A percentile compares a stretch with the other conserved stretches of the same genome.
Conservation (phyloP, 2,888 invertebrate species). For the Pocota personata region DNA sequence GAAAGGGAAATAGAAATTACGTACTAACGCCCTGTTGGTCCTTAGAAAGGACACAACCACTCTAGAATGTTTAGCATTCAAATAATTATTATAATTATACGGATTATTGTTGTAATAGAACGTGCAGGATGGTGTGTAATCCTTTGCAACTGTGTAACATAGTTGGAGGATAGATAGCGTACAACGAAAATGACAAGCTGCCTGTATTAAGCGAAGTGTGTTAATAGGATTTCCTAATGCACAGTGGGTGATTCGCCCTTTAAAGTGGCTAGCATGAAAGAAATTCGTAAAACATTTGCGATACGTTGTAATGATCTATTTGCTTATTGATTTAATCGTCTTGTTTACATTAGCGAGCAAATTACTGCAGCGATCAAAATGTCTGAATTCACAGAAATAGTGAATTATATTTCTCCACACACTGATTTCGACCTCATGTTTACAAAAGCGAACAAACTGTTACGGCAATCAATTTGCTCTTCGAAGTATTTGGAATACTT, state of each 20-base stretch:
- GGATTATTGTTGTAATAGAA: slow-evolving; percentile 12
- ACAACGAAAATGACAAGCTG: neutral
- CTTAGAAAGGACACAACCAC: neutral
- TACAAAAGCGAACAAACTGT: no score
- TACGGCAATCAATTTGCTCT: no score
- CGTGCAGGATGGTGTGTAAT: neutral
- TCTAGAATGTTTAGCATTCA: slow-evolving; percentile 35
- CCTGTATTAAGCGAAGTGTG: slow-evolving; percentile 1
- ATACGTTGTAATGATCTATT: no score
- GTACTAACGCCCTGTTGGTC: slow-evolving; percentile 2
- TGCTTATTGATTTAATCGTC: no score
- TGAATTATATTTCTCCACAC: no score
- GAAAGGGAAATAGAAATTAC: neutral
- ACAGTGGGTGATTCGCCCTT: neutral
- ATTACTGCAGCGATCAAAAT: no score
- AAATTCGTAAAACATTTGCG: neutral
- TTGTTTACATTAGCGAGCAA: neutral
- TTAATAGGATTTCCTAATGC: slow-evolving; percentile 4
- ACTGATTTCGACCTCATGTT: no score
- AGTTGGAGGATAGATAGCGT: neutral
- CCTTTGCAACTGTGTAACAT: neutral
- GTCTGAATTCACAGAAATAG: no score
- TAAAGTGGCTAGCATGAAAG: neutral
- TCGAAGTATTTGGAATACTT: no score
- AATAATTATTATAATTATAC: slow-evolving; percentile 34